These are phyloP conservation scores for Columbina picui DNA, from an alignment of 2,113 vertebrate genomes.

Conservation along the genomic window DNA sequence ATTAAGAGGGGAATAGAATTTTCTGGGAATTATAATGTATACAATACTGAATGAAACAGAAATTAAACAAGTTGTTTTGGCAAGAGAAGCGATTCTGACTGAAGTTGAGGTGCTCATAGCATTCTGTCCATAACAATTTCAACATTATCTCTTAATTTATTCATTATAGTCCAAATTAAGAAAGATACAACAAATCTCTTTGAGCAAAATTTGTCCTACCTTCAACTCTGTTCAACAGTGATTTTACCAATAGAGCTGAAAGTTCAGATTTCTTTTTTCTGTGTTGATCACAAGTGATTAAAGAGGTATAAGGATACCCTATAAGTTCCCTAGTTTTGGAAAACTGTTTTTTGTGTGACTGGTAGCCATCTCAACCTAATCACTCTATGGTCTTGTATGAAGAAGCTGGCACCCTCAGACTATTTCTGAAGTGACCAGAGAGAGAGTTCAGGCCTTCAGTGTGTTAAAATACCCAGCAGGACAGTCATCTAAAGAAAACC, in stretches of 20 bases:
- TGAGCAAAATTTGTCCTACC: neutral
- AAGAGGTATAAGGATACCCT: neutral
- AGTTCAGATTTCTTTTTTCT: neutral
- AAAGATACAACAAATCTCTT: neutral
- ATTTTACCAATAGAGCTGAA: neutral
- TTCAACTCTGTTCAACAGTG: neutral
- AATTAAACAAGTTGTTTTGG: neutral
- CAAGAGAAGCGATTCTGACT: neutral
- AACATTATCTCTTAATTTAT: neutral
- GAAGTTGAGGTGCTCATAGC: neutral
- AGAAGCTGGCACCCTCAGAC: neutral
- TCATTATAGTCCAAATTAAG: neutral
- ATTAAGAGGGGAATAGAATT: neutral
- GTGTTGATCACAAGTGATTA: neutral
- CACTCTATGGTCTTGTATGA: accelerated
- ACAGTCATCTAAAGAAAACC: neutral
- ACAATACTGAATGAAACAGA: neutral
- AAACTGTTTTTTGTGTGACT: neutral
- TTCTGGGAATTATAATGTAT: neutral
- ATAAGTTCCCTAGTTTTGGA: neutral
- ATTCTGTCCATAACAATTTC: neutral
- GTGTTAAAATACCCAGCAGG: neutral
- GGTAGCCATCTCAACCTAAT: neutral
- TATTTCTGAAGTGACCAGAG: neutral
- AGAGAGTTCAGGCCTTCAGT: neutral